Percentiles rank a stretch among this genome's conserved stretches.
Evolutionary conservation across 2,797 vertebrate genomes (phyloP).

Genomic region (Acanthopagrus latus): DNA sequence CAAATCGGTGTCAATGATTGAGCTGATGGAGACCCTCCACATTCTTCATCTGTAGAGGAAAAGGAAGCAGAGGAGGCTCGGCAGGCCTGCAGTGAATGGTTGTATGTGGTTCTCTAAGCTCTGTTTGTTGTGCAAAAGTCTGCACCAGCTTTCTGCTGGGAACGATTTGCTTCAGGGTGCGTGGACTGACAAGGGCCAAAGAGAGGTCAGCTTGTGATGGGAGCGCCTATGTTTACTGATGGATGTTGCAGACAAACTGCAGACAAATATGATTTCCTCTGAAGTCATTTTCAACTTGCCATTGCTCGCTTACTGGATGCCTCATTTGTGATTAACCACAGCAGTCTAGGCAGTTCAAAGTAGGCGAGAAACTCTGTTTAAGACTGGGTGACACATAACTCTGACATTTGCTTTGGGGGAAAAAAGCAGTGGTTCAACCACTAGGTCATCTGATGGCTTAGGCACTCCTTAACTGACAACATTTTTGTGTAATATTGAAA

Average conservation of each 20-base stretch:
- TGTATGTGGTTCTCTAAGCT: constrained; percentile 10
- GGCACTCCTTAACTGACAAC: constrained; percentile 27
- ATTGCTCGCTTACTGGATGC: constrained; percentile 49
- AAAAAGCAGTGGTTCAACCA: constrained; percentile 53
- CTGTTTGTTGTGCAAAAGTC: constrained; percentile 44
- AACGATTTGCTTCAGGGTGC: constrained; percentile 59
- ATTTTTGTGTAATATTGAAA: constrained; percentile 37
- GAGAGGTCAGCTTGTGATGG: constrained; percentile 74
- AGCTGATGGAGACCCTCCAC: constrained; percentile 10
- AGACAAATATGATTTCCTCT: constrained; percentile 66
- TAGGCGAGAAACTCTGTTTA: constrained; percentile 44
- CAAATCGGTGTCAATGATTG: background rate
- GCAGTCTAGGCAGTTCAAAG: constrained; percentile 55
- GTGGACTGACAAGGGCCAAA: constrained; percentile 76
- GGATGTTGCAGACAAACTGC: constrained; percentile 63
- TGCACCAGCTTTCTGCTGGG: constrained; percentile 52
- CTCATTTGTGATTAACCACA: constrained; percentile 69
- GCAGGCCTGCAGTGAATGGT: constrained; percentile 35
- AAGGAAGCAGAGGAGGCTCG: constrained; percentile 33
- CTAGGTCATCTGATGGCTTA: constrained; percentile 45
- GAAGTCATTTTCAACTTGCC: constrained; percentile 59
- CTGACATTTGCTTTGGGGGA: constrained; percentile 46
- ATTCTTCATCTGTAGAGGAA: constrained; percentile 1
- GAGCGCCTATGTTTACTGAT: constrained; percentile 67
- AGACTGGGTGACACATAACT: constrained; percentile 60